Evolutionary conservation across 2,113 vertebrate species (phyloP).

Genomic region (Motacilla tschutschensis): DNA sequence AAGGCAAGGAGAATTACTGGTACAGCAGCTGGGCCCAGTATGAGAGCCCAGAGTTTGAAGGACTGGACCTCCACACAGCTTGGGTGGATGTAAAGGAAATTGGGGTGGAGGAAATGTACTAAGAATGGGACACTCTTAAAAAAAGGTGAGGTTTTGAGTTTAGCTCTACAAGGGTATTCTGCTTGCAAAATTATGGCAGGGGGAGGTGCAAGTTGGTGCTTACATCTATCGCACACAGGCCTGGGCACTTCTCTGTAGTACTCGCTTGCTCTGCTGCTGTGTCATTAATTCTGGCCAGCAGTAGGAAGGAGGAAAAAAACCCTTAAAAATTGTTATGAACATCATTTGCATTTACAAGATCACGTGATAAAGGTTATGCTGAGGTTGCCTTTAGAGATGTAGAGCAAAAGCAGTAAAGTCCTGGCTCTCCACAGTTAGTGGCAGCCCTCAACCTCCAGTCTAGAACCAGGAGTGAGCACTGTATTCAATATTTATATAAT

Average conservation of each 20-base stretch:
- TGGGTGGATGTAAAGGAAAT: neutral
- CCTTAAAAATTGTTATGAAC: neutral
- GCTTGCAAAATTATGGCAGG: neutral
- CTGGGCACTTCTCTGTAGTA: rapidly evolving
- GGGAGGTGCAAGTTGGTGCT: neutral
- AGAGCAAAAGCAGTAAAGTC: neutral
- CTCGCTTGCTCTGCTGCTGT: neutral
- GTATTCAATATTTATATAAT: neutral
- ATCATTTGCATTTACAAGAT: neutral
- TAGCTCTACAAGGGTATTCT: neutral
- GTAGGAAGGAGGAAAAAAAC: neutral
- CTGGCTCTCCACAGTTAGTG: neutral
- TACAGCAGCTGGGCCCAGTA: neutral
- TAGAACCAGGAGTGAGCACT: neutral
- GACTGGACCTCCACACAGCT: neutral
- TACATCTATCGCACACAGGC: neutral
- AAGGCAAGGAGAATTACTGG: neutral
- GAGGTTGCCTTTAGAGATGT: neutral
- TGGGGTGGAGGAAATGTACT: neutral
- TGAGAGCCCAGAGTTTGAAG: neutral
- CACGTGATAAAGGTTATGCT: neutral
- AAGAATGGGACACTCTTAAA: neutral
- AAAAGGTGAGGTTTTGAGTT: neutral
- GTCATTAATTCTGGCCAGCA: neutral
- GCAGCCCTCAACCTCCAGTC: neutral